Evolutionary conservation across 2,113 vertebrate species (phyloP).

Genomic region (Amblyopsis rosae): DNA sequence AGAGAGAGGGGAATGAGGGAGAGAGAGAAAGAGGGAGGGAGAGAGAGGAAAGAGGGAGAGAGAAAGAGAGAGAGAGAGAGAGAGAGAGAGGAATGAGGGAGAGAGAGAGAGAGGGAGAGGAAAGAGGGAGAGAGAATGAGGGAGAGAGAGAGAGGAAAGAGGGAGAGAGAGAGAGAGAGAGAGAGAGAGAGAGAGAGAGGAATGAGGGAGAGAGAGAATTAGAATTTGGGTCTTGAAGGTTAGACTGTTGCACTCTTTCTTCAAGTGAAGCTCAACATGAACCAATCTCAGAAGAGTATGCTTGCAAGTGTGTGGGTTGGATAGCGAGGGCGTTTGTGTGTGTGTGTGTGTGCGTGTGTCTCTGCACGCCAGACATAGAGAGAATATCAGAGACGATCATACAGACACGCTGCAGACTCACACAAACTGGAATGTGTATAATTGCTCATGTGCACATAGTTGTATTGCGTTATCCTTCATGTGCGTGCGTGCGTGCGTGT

Average conservation of each 20-base stretch:
- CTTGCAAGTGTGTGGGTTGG: not conserved
- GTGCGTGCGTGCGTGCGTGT: not conserved
- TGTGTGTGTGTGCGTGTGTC: not conserved
- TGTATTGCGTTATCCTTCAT: no score
- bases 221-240: slow-evolving; percentile 23
- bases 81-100: no score
- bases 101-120: no score
- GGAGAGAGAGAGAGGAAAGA: no score
- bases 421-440: no score
- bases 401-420: no score
- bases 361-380: not conserved
- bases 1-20: no score
- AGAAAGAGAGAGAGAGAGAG: no score
- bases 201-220: not conserved
- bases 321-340: not conserved
- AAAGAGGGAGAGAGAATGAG: no score
- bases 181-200: not conserved
- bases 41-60: no score
- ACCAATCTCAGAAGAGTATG: slow-evolving; percentile 25
- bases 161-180: not conserved
- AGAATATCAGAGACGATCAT: no score
- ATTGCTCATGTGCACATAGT: not conserved
- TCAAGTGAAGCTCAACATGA: slow-evolving; percentile 33
- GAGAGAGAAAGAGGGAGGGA: no score
- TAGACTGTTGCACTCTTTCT: slow-evolving; percentile 23